Percentiles rank a stretch among this genome's conserved stretches.
phyloP scores from a whole-genome alignment of 2,888 invertebrate species.

The Ferrisia virgata region DNA sequence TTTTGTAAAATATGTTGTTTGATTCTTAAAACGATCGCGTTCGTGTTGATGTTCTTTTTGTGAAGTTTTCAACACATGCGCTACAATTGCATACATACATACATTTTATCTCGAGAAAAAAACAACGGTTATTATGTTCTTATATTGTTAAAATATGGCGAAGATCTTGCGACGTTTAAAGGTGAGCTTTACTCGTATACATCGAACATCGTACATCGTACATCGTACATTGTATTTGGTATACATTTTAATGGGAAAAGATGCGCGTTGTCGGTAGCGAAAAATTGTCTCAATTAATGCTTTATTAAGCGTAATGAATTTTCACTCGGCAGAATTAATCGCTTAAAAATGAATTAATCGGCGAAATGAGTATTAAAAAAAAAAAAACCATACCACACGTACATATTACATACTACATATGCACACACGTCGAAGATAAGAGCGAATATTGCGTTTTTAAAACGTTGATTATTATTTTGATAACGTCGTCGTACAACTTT shows the following conservation, averaged over 20 bases:
- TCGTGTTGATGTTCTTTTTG: background rate
- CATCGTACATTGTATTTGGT: too few species aligned
- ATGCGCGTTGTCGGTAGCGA: background rate
- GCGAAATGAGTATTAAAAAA: too few species aligned
- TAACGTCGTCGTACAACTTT: background rate
- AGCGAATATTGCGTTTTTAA: background rate
- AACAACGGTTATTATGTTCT: too few species aligned
- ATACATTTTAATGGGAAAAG: too few species aligned
- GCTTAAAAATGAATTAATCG: background rate
- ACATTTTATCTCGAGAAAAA: too few species aligned
- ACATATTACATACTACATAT: too few species aligned
- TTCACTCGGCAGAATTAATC: background rate
- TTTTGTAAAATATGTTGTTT: background rate
- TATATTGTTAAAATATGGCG: background rate
- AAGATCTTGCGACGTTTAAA: background rate
- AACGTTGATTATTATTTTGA: constrained; percentile 1
- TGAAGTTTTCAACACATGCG: background rate
- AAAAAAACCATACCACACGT: too few species aligned
- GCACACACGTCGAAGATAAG: background rate
- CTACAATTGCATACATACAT: too few species aligned
- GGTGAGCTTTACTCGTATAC: background rate
- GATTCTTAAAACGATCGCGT: background rate
- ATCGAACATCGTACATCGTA: too few species aligned
- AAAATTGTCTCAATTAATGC: background rate
- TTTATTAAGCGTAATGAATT: background rate